These are phyloP conservation scores for Lampris megalopsis DNA, from an alignment of 2,113 vertebrate genomes.

Conservation along the genomic window DNA sequence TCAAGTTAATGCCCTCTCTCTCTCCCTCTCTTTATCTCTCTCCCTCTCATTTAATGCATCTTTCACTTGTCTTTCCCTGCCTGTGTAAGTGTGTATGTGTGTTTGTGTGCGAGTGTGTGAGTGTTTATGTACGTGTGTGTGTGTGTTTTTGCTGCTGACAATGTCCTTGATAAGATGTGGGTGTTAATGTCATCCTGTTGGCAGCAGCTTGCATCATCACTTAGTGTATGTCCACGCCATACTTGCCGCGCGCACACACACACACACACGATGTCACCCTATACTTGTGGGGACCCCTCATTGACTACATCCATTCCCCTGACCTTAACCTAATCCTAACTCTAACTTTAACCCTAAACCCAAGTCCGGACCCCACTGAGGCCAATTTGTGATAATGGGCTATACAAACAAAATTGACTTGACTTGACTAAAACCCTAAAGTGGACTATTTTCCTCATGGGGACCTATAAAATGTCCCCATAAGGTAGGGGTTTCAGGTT, in stretches of 20 bases:
- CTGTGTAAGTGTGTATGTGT: slow-evolving; percentile 24
- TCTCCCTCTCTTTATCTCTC: slow-evolving; percentile 13
- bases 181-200: slow-evolving; percentile 72
- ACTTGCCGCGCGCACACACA: slow-evolving; percentile 17
- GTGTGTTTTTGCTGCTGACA: not conserved
- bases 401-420: no score
- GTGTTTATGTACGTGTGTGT: not conserved
- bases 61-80: slow-evolving; percentile 16
- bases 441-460: no score
- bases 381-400: no score
- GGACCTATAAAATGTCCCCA: no score
- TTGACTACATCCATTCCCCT: no score
- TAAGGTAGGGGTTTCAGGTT: no score
- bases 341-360: no score
- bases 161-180: not conserved
- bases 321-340: no score
- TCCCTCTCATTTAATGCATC: slow-evolving; percentile 27
- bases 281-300: no score
- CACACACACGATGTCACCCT: not conserved
- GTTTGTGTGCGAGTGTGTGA: slow-evolving; percentile 7
- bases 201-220: slow-evolving; percentile 54
- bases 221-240: slow-evolving; percentile 23
- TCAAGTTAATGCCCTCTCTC: slow-evolving; percentile 79
- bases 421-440: no score
- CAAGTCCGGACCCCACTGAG: no score